Base-by-base conservation (phyloP, 2,113 vertebrate species). In the Engystomops pustulosus region DNA sequence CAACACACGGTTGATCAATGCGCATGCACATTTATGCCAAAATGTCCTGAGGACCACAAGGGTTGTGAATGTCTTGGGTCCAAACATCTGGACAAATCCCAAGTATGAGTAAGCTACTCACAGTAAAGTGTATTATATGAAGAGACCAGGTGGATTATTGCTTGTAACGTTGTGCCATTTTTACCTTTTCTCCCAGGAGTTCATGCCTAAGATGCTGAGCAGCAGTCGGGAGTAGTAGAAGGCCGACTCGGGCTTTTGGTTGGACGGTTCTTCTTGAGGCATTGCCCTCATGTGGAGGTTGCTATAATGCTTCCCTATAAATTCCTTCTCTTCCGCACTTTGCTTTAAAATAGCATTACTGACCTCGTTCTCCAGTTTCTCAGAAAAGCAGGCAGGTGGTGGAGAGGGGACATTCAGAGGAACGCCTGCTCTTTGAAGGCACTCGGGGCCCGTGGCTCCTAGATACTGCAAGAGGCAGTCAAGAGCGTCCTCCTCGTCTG, bases 111-210 rank as follows among this genome's bases (percentile, higher is more conserved):
- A n/a, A n/a, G n/a, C n/a, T n/a, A n/a, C n/a, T n/a, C n/a, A n/a
- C n/a, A n/a, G n/a, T n/a, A n/a, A n/a, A n/a, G n/a, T n/a, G n/a
- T n/a, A n/a, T n/a, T n/a, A n/a, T n/a, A n/a, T n/a, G n/a, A n/a
- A n/a, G n/a, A n/a, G n/a, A n/a, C n/a, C n/a, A n/a, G n/a, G n/a
- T n/a, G n/a, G n/a, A n/a, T n/a, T n/a, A n/a, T n/a, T n/a, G n/a
- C n/a, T 14, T 3, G 20, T 1, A 44, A 69, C 32, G 11, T 41
- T n/a, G 9, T n/a, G 15, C 23, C 15, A 17, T 51, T 10, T 90
- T 94, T 94, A 99, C 98, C 98, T 98, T 91, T 99, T 99, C 90
- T 99, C 98, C 98, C 98, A 99, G 77, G 97, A 99, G 93, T 98
- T 99, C 94, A 99, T 97, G 86, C 98, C 98, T 89, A 99, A 92